Evolutionary conservation across 1,140 invertebrate genomes (phyloP).

Genomic region (Leptopilina boulardi): DNA sequence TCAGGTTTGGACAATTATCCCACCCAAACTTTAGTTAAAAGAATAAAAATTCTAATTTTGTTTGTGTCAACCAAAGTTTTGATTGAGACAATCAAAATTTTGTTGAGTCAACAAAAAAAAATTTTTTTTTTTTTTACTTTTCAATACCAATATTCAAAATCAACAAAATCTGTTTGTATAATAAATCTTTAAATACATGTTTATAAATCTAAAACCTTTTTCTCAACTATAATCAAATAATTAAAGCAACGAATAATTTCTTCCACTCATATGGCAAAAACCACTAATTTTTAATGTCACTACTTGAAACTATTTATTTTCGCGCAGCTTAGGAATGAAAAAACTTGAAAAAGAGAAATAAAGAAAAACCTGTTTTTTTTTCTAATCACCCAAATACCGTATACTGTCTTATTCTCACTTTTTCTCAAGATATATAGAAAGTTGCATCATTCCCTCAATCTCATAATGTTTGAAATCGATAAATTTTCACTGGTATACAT

Average conservation of each 20-base stretch:
- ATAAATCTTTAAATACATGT: no score
- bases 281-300: slow-evolving; percentile 1
- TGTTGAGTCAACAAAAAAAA: no score
- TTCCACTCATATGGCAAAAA: background rate
- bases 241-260: no score
- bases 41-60: no score
- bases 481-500: background rate
- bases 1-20: no score
- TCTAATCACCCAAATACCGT: background rate
- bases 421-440: slow-evolving; percentile 31
- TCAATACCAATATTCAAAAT: no score
- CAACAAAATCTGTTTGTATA: no score
- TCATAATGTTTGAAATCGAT: background rate
- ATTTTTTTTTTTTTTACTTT: no score
- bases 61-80: no score
- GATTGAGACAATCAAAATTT: no score
- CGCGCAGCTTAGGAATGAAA: background rate
- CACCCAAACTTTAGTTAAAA: no score
- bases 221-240: background rate
- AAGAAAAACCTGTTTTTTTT: background rate
- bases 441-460: background rate
- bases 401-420: slow-evolving; percentile 39
- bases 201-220: background rate
- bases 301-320: background rate
- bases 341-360: background rate